Base-by-base conservation (phyloP, 2,888 invertebrate genomes). In the Conops quadrifasciatus region DNA sequence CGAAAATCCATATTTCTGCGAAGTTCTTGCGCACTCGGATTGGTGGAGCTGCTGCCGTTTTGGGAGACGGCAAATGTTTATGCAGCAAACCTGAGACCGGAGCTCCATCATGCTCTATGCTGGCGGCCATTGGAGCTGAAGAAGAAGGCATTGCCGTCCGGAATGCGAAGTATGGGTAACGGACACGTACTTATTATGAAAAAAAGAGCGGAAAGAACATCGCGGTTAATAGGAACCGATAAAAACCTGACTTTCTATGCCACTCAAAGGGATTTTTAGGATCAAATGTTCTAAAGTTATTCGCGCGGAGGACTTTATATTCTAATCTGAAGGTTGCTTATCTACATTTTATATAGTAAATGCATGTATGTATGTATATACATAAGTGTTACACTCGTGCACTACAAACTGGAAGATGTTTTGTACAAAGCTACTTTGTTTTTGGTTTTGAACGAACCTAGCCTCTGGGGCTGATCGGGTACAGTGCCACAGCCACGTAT, bases 1-100 rank as follows among this genome's bases (percentile, higher is more conserved):
- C 71, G 66, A 72, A 76, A 58, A 75, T 70, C 76, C 76, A 76
- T 56, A 70, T 68, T 67, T 76, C 76, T 24, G 66, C 21, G 43
- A 76, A 76, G 67, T 74, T 59, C 71, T 66, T 67, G 47, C 76
- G 73, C 62, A 58, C 45, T 36, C 59, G 2, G 4, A 30, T 30
- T 45, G 16, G 2, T 19, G 53, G 53, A 53, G 2, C 11, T 53
- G 53, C 5, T 53, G 21, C 53, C 19, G 53, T 2, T 19, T 19
- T 49, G 5, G 49, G 16, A 49, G 16, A 11, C 11, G 53, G 1
- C 21, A n/a, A 7, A 21, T 53, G 53, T n/a, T 21, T 53, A 21
- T 21, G 19, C 19, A 53, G 19, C 21, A 21, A n/a, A n/a, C 21
- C 53, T 21, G 21, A 13, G 16, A 36, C 5, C 60, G 21, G 11